Percentiles rank a stretch among this genome's conserved stretches.
Evolutionary conservation across 2,113 vertebrate genomes (phyloP).

Genomic region (Crypturellus undulatus): DNA sequence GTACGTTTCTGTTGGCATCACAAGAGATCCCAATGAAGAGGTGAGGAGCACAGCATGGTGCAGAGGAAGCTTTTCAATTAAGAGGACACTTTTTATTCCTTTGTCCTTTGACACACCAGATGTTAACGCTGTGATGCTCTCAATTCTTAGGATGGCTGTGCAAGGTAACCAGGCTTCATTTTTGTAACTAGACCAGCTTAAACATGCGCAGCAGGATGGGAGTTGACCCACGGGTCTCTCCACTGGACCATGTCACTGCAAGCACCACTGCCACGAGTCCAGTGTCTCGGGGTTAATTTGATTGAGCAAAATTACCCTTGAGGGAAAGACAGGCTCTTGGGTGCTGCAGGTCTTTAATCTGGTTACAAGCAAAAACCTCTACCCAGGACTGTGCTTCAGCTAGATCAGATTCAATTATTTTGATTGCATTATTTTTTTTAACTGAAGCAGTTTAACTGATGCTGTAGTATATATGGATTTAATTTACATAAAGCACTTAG

Average conservation of each 20-base stretch:
- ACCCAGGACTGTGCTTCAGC: not conserved
- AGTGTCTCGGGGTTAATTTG: not conserved
- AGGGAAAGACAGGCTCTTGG: not conserved
- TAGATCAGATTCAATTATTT: not conserved
- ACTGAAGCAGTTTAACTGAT: not conserved
- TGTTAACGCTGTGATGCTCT: not conserved
- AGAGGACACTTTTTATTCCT: not conserved
- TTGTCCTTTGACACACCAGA: not conserved
- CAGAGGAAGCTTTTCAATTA: not conserved
- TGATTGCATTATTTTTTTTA: not conserved
- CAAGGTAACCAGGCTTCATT: not conserved
- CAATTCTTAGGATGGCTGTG: not conserved
- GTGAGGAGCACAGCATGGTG: not conserved
- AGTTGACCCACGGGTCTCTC: rapidly evolving
- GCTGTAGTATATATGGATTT: rapidly evolving
- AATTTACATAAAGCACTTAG: not conserved
- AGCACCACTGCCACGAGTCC: rapidly evolving
- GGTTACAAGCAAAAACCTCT: not conserved
- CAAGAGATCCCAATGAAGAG: not conserved
- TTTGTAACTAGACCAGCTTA: not conserved
- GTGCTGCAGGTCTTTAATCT: not conserved
- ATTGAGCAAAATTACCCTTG: not conserved
- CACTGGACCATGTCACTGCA: not conserved
- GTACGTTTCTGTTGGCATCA: not conserved
- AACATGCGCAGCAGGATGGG: not conserved